Evolutionary conservation across 2,888 invertebrate genomes (phyloP).

Genomic region (Vesta saturnalis): DNA sequence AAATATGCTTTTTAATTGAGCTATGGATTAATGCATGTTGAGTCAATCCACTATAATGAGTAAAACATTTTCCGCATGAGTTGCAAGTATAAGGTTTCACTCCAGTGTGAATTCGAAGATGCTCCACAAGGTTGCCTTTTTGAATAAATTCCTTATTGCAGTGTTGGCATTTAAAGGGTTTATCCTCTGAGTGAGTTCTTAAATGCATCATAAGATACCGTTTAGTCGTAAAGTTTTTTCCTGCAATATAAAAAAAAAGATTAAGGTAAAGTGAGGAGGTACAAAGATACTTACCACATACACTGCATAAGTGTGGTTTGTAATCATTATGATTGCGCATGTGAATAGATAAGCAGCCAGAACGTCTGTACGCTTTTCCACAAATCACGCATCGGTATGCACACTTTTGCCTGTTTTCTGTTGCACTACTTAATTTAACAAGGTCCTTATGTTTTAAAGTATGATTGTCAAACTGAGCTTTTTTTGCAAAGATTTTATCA

Average conservation of each 20-base stretch:
- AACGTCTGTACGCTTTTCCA: slow-evolving; percentile 34
- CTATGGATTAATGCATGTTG: slow-evolving; percentile 37
- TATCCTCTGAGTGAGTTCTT: slow-evolving; percentile 36
- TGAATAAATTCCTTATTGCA: slow-evolving; percentile 41
- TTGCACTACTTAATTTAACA: not conserved
- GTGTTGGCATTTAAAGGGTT: slow-evolving; percentile 36
- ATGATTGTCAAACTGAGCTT: no score
- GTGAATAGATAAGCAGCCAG: slow-evolving; percentile 28
- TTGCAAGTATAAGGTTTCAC: slow-evolving; percentile 40
- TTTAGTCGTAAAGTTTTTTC: slow-evolving; percentile 35
- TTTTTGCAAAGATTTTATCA: no score
- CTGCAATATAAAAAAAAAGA: slow-evolving; percentile 23
- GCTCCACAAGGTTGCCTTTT: slow-evolving; percentile 40
- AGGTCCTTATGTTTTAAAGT: no score
- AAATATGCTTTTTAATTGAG: slow-evolving; percentile 32
- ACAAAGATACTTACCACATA: slow-evolving; percentile 29
- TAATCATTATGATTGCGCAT: slow-evolving; percentile 32
- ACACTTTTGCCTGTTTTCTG: not conserved
- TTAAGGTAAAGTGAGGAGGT: not conserved
- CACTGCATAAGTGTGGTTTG: slow-evolving; percentile 38
- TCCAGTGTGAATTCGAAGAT: slow-evolving; percentile 39
- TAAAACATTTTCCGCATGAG: slow-evolving; percentile 40
- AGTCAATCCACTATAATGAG: slow-evolving; percentile 37
- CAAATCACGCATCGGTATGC: slow-evolving; percentile 32
- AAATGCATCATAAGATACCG: slow-evolving; percentile 38